Conservation (phyloP, 2,113 vertebrate genomes). For the Hiodon alosoides region DNA sequence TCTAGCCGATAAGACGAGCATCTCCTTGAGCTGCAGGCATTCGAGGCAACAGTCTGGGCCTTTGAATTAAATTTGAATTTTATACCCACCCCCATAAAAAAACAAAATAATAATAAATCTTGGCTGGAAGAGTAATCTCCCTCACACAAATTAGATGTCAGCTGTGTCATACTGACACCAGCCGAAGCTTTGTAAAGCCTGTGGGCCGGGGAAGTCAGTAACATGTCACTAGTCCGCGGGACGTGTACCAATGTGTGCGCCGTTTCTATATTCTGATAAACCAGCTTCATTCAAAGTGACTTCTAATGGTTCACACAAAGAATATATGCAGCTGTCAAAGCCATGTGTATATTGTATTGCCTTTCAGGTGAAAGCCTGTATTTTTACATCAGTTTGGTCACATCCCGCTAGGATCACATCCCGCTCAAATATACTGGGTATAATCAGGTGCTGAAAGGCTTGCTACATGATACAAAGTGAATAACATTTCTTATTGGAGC, state of each 20-base stretch:
- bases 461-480: background rate
- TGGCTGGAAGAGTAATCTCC: constrained; percentile 7
- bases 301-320: background rate
- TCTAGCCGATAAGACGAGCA: background rate
- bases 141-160: constrained; percentile 15
- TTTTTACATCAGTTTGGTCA: background rate
- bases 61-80: background rate
- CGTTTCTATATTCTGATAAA: constrained; percentile 5
- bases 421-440: background rate
- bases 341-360: no score
- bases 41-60: background rate
- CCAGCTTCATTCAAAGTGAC: background rate
- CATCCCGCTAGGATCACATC: background rate
- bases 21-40: background rate
- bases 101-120: background rate
- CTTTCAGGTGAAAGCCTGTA: background rate
- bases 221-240: background rate
- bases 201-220: background rate
- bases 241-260: background rate
- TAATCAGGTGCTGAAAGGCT: background rate
- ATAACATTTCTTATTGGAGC: no score
- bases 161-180: background rate
- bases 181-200: background rate
- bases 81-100: constrained; percentile 1
- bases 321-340: background rate